These are phyloP conservation scores for Lithophane socia DNA, from an alignment of 2,888 invertebrate species.

Conservation along the genomic window DNA sequence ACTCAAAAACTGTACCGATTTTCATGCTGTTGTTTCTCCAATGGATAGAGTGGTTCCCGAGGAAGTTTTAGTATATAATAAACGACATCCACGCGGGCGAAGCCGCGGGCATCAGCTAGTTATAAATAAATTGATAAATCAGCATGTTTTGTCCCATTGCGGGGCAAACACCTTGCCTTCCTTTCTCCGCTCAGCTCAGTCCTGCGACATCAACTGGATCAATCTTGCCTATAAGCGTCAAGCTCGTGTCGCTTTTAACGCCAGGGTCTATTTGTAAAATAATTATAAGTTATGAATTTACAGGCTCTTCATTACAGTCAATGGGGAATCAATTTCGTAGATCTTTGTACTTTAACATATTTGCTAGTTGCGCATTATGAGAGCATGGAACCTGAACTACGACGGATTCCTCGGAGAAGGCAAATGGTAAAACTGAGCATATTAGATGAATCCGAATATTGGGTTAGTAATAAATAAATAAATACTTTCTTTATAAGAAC, in stretches of 20 bases:
- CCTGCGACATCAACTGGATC: not conserved
- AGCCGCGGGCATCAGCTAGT: no score
- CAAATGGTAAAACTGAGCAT: fast-evolving
- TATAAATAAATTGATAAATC: not conserved
- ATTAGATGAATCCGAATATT: not conserved
- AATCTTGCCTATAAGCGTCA: not conserved
- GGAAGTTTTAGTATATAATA: no score
- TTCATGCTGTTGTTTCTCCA: no score
- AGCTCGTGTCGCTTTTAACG: not conserved
- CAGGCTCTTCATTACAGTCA: slow-evolving; percentile 43
- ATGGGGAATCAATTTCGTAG: slow-evolving; percentile 46
- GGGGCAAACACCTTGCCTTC: not conserved
- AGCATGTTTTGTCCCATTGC: not conserved
- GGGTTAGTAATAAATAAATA: slow-evolving; percentile 21
- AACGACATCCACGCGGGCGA: no score
- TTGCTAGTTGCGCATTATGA: slow-evolving; percentile 10
- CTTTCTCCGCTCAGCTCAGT: not conserved
- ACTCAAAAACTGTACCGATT: no score
- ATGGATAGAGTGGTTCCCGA: no score
- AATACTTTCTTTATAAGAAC: not conserved
- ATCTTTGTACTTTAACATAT: slow-evolving; percentile 33
- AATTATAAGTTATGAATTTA: not conserved
- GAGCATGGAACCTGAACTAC: not conserved
- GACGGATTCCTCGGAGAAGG: no score
- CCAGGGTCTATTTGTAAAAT: not conserved